phyloP scores from a whole-genome alignment of 2,113 vertebrate species.

The Sceloporus undulatus region DNA sequence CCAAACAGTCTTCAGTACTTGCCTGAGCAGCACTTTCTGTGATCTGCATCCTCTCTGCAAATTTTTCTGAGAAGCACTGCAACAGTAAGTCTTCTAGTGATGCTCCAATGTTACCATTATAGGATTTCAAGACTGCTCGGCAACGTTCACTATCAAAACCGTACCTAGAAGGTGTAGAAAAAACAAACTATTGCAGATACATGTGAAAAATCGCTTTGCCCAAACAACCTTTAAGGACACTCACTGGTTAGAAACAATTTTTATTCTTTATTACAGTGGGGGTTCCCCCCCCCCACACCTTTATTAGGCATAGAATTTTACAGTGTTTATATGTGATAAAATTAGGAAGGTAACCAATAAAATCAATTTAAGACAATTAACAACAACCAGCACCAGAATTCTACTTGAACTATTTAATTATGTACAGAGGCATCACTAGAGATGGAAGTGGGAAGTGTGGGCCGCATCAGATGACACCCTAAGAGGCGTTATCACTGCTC shows the following conservation, averaged over 20 bases:
- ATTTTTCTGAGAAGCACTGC: conserved; percentile 88
- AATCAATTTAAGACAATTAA: no score
- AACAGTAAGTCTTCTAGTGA: conserved; percentile 89
- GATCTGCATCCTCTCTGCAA: conserved; percentile 78
- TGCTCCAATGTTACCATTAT: conserved; percentile 88
- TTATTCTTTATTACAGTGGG: no score
- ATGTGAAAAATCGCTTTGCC: not conserved
- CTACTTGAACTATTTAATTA: no score
- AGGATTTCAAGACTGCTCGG: conserved; percentile 80
- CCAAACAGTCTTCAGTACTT: conserved; percentile 84
- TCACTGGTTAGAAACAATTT: not conserved
- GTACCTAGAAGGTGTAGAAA: conserved; percentile 79
- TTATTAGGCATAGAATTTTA: no score
- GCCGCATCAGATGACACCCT: no score
- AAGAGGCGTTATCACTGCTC: no score
- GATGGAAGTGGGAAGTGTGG: no score
- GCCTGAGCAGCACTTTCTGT: conserved; percentile 68
- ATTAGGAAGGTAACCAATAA: no score
- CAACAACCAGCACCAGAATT: no score
- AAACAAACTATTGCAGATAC: not conserved
- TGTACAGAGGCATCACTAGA: no score
- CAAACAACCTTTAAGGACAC: conserved; percentile 1
- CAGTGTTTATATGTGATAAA: no score
- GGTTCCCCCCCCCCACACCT: no score
- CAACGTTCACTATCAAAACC: conserved; percentile 90